phyloP scores from a whole-genome alignment of 2,888 invertebrate genomes.

The Limnephilus lunatus region DNA sequence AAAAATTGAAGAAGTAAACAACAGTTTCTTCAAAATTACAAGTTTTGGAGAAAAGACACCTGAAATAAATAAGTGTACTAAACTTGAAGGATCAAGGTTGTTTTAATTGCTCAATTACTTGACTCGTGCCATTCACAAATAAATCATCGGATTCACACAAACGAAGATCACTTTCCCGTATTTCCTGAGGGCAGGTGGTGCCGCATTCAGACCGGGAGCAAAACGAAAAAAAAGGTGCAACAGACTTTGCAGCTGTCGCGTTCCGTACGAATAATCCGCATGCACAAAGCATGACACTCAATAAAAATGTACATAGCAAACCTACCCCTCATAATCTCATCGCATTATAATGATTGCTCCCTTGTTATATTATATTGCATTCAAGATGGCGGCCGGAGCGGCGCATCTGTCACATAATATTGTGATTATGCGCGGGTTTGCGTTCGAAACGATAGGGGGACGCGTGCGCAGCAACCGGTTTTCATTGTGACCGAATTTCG shows the following conservation, averaged over 20 bases:
- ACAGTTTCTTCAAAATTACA: no score
- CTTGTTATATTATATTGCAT: neutral
- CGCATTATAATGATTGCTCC: neutral
- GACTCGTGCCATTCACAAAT: constrained; percentile 9
- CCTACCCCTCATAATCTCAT: neutral
- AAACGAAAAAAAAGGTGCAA: constrained; percentile 52
- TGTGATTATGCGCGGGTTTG: constrained; percentile 18
- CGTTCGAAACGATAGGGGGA: constrained; percentile 29
- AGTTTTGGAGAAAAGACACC: neutral
- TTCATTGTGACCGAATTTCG: constrained; percentile 33
- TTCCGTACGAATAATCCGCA: constrained; percentile 43
- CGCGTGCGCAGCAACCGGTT: constrained; percentile 54
- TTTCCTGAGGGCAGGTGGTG: constrained; percentile 38
- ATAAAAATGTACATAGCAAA: constrained; percentile 11
- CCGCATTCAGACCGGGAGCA: constrained; percentile 7
- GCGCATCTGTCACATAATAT: constrained; percentile 51
- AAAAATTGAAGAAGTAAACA: no score
- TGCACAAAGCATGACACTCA: constrained; percentile 16
- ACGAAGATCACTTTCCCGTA: constrained; percentile 40
- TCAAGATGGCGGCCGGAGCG: constrained; percentile 38
- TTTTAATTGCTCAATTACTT: neutral
- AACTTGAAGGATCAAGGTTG: neutral
- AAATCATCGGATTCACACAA: neutral
- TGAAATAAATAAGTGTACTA: neutral
- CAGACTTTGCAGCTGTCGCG: constrained; percentile 50